Conservation (phyloP, 2,113 vertebrate species). For the Sapayoa aenigma region DNA sequence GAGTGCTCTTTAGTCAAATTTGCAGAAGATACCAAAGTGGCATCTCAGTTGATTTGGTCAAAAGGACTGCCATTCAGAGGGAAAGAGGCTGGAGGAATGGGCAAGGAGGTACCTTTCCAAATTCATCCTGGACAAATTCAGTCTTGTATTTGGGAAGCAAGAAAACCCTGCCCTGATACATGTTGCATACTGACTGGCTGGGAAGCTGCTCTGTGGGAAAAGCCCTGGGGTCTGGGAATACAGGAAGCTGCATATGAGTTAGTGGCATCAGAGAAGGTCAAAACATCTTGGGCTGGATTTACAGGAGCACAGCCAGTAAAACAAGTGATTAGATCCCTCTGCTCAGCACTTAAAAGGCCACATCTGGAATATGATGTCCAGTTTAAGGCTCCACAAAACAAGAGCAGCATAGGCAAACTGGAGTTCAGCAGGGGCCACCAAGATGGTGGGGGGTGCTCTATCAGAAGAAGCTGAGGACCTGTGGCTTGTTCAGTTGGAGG, state of each 20-base stretch:
- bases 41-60: not conserved
- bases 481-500: not conserved
- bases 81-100: not conserved
- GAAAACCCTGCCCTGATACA: not conserved
- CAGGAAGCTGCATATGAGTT: not conserved
- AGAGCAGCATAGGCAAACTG: not conserved
- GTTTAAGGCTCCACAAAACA: not conserved
- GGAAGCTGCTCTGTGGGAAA: not conserved
- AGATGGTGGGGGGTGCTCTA: not conserved
- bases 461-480: not conserved
- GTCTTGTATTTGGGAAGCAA: not conserved
- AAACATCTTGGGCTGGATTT: not conserved
- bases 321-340: not conserved
- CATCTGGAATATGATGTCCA: not conserved
- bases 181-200: not conserved
- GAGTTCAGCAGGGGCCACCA: not conserved
- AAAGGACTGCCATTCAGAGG: not conserved
- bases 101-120: not conserved
- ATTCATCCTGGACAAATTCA: not conserved
- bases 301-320: not conserved
- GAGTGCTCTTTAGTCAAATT: not conserved
- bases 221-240: not conserved
- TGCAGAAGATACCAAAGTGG: not conserved
- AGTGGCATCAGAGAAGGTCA: not conserved
- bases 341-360: not conserved